Conservation (phyloP, 1,140 invertebrate genomes). For the Bombus balteatus region DNA sequence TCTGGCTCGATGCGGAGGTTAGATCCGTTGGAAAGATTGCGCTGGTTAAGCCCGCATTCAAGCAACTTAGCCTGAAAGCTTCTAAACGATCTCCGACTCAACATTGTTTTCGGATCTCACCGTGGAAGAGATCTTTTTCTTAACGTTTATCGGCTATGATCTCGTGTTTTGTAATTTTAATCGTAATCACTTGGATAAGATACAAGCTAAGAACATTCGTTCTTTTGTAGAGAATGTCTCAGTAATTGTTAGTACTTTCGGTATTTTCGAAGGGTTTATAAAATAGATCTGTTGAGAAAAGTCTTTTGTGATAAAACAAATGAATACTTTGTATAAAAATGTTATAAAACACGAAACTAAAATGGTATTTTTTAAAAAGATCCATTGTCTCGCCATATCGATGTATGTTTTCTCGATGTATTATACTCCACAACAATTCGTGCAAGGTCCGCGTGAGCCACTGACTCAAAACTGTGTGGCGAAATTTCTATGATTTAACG, state of each 20-base stretch:
- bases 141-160: neutral
- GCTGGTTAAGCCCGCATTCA: neutral
- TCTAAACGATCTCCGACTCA: constrained; percentile 25
- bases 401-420: neutral
- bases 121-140: neutral
- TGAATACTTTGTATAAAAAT: no score
- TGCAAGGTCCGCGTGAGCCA: neutral
- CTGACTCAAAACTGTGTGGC: neutral
- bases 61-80: constrained; percentile 18
- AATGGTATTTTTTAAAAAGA: no score
- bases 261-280: neutral
- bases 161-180: neutral
- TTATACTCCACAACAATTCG: neutral
- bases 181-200: neutral
- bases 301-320: neutral
- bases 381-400: no score
- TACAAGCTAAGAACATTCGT: neutral
- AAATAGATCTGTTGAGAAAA: neutral
- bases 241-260: neutral
- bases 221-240: neutral
- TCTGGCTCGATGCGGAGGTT: neutral
- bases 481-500: constrained; percentile 3
- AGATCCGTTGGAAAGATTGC: constrained; percentile 32
- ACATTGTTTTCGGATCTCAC: constrained; percentile 5
- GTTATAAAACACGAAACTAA: no score